phyloP scores from a whole-genome alignment of 1,140 invertebrate species.

The Heterodera schachtii region DNA sequence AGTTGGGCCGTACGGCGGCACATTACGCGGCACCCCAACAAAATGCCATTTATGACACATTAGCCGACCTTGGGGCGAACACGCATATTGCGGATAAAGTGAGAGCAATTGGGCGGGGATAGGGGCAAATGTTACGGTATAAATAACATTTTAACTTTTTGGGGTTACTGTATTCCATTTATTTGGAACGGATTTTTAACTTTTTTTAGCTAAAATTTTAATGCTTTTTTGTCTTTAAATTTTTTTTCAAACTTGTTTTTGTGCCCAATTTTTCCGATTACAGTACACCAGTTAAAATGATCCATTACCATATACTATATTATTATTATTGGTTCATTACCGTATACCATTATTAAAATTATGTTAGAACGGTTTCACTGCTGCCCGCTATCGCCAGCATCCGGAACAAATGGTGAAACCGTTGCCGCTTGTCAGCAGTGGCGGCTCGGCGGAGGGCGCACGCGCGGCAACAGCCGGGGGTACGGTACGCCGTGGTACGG shows the following conservation, averaged over 20 bases:
- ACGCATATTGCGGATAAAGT: constrained; percentile 57
- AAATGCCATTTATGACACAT: constrained; percentile 65
- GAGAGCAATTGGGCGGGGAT: neutral
- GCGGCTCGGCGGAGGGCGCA: neutral
- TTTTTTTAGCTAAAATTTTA: too few relatives aligned
- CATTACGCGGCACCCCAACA: constrained; percentile 63
- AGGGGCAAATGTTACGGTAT: too few relatives aligned
- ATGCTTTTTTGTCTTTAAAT: too few relatives aligned
- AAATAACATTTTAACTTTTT: too few relatives aligned
- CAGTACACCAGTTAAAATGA: too few relatives aligned
- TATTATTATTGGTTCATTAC: too few relatives aligned
- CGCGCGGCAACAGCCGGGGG: neutral
- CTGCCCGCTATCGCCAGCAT: constrained; percentile 53
- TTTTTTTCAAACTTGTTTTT: too few relatives aligned
- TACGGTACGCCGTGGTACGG: neutral
- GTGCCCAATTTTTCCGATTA: too few relatives aligned
- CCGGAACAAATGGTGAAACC: constrained; percentile 54
- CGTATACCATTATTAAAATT: constrained; percentile 14
- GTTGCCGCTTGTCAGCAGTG: constrained; percentile 31
- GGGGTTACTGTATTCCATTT: too few relatives aligned
- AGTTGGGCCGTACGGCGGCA: constrained; percentile 58
- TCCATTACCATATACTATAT: too few relatives aligned
- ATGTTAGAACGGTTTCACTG: constrained; percentile 59
- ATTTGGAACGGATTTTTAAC: neutral
- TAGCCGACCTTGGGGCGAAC: constrained; percentile 59